Conservation (phyloP, 2,797 vertebrate species). For the Bucorvus abyssinicus region DNA sequence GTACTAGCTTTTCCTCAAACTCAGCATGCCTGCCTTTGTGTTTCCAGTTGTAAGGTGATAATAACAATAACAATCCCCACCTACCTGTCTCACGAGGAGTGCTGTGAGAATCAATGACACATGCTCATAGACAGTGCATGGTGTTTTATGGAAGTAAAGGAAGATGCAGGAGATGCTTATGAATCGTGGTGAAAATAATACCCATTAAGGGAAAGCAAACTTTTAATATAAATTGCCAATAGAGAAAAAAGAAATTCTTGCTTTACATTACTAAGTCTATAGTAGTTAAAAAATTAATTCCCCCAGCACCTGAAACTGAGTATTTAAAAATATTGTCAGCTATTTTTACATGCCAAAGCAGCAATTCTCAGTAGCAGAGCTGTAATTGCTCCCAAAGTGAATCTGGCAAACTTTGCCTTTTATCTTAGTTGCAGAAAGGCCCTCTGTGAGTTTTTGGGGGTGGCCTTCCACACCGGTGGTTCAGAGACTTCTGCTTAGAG, state of each 20-base stretch:
- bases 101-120: background rate
- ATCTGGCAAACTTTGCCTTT: background rate
- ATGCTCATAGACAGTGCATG: background rate
- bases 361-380: background rate
- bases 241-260: background rate
- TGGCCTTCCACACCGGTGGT: background rate
- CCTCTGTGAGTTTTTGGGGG: background rate
- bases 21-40: background rate
- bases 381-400: conserved; percentile 16
- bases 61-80: background rate
- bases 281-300: conserved; percentile 46
- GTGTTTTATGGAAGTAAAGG: conserved; percentile 21
- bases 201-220: conserved; percentile 6
- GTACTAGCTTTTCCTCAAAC: background rate
- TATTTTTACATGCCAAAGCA: conserved; percentile 29
- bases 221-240: background rate
- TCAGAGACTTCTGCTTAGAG: background rate
- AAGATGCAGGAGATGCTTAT: background rate
- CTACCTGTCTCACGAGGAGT: background rate
- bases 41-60: background rate
- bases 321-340: conserved; percentile 33
- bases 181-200: background rate
- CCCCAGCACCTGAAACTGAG: background rate
- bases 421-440: background rate
- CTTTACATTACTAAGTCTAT: conserved; percentile 11